Base-by-base conservation (phyloP, 2,113 vertebrate genomes). In the Amazona guildingii region DNA sequence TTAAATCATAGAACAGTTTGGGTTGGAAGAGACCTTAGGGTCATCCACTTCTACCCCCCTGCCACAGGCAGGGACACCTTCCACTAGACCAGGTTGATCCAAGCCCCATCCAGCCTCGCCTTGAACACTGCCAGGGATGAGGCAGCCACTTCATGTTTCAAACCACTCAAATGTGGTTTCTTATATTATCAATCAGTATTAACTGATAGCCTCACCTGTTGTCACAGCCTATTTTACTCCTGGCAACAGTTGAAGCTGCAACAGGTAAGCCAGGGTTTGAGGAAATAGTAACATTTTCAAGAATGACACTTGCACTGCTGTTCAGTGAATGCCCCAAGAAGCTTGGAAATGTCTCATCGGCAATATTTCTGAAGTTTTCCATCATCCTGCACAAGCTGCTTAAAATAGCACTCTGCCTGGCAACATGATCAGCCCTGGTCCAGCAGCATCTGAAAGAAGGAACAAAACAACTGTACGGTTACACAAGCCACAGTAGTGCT, bases 191-290 rank as follows among this genome's bases (percentile, higher is more conserved):
- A 49, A 70, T 43, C 2, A 2, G 8, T 33, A n/a, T 11, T 41
- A 63, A 54, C 12, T 7, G 39, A 35, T 2, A 55, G 57, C 6
- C 98, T 97, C 98, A 99, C 99, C 99, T 99, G 97, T 98, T 98
- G 91, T 98, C 98, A 87, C 84, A 73, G 20, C 57, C 88, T 2
- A 59, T 84, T 98, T 97, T 98, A 97, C 96, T 97, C 98, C 98
- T 99, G 94, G 98, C 99, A 91, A 99, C 98, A 46, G 99, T 99
- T 29, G 99, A 99, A 83, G 99, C 99, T 75, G 99, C 99, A 96
- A 99, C 98, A 49, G 99, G 99, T 29, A 99, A 95, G 37, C 99
- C 99, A 17, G 98, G 98, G 81, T 98, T 98, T 79, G 99, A 99
- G 75, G 98, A 98, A 88, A 99, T 49, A 3, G 98, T 99, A 77